A percentile compares a stretch with the other conserved stretches of the same genome.
These are phyloP conservation scores for Vulpes vulpes DNA, from an alignment of 2,113 vertebrate genomes.

Conservation along the genomic window DNA sequence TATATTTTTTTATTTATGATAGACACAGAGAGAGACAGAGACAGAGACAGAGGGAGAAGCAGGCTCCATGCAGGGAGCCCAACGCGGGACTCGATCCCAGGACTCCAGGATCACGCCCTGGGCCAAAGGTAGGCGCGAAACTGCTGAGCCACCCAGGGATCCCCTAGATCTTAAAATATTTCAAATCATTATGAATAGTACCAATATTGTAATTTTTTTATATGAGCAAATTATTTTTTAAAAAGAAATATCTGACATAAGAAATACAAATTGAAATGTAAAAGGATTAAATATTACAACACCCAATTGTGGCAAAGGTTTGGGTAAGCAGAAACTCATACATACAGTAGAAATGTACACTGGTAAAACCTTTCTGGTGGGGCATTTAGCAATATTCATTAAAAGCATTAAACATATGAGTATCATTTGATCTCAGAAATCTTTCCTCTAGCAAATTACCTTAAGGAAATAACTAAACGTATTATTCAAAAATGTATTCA, in stretches of 20 bases:
- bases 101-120: too few relatives aligned
- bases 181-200: background rate
- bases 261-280: background rate
- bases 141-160: too few relatives aligned
- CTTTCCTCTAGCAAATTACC: background rate
- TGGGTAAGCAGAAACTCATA: background rate
- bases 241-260: background rate
- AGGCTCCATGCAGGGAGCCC: too few relatives aligned
- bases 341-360: background rate
- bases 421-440: slow-evolving; percentile 9
- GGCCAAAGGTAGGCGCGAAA: too few relatives aligned
- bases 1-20: too few relatives aligned
- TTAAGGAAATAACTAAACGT: slow-evolving; percentile 1
- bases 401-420: background rate
- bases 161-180: background rate
- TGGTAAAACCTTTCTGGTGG: background rate
- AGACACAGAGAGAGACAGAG: too few relatives aligned
- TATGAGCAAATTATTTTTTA: background rate
- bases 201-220: background rate
- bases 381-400: background rate
- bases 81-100: too few relatives aligned
- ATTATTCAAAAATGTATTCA: background rate
- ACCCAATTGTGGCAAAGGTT: background rate
- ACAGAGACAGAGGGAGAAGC: too few relatives aligned
- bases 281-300: background rate